Conservation (phyloP, 1,140 invertebrate genomes). For the Glossosoma conforme region DNA sequence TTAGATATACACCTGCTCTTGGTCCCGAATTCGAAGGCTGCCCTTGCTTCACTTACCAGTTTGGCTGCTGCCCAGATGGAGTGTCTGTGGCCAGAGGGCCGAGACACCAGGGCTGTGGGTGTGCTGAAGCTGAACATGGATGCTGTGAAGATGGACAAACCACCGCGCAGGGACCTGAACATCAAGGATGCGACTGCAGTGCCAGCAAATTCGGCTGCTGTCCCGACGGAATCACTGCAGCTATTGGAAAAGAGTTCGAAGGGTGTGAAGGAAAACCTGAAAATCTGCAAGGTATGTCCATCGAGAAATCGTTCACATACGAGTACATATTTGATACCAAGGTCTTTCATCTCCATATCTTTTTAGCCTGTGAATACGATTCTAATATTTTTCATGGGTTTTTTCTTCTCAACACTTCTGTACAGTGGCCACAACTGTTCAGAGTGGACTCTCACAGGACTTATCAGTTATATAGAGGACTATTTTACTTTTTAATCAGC, state of each 20-base stretch:
- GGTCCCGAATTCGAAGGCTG: slow-evolving; percentile 76
- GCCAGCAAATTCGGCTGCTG: slow-evolving; percentile 81
- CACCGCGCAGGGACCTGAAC: slow-evolving; percentile 64
- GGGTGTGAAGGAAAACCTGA: slow-evolving; percentile 69
- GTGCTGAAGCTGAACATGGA: slow-evolving; percentile 70
- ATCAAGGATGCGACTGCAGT: slow-evolving; percentile 71
- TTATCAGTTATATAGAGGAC: neutral
- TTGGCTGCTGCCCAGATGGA: slow-evolving; percentile 92
- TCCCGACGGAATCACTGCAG: slow-evolving; percentile 72
- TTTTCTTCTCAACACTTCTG: neutral
- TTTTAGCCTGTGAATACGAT: too few species aligned
- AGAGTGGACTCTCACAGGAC: neutral
- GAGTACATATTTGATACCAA: too few species aligned
- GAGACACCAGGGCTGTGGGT: slow-evolving; percentile 73
- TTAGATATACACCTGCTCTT: slow-evolving; percentile 58
- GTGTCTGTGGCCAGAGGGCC: slow-evolving; percentile 74
- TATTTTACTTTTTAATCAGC: too few species aligned
- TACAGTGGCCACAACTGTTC: neutral
- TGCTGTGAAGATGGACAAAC: slow-evolving; percentile 84
- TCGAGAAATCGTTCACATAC: too few species aligned
- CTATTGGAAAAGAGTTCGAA: slow-evolving; percentile 75
- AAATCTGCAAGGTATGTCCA: slow-evolving; percentile 59
- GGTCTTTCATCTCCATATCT: too few species aligned
- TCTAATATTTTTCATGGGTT: too few species aligned
- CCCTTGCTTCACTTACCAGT: slow-evolving; percentile 79